Conservation (phyloP, 2,888 invertebrate genomes). For the Flexamia atlantica region DNA sequence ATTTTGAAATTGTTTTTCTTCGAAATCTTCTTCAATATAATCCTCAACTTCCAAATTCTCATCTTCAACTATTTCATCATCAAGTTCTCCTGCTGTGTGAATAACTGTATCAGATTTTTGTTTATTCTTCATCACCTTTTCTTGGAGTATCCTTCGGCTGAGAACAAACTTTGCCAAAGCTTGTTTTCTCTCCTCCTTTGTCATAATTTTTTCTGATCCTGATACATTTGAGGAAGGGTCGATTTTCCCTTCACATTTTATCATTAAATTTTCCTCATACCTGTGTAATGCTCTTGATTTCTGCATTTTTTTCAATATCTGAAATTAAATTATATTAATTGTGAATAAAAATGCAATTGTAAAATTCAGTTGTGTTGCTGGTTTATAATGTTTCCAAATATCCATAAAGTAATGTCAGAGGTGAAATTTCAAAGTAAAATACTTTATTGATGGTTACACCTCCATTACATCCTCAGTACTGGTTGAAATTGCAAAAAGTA, state of each 20-base stretch:
- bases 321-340: background rate
- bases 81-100: background rate
- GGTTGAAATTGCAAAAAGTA: no score
- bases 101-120: background rate
- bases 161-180: slow-evolving; percentile 39
- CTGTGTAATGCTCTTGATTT: slow-evolving; percentile 47
- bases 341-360: no score
- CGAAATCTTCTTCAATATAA: slow-evolving; percentile 47
- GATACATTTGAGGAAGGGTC: background rate
- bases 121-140: slow-evolving; percentile 7
- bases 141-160: slow-evolving; percentile 11
- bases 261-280: background rate
- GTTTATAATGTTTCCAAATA: no score
- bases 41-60: slow-evolving; percentile 34
- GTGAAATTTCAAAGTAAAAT: no score
- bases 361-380: no score
- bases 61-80: background rate
- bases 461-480: no score
- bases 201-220: background rate
- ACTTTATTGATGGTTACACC: no score
- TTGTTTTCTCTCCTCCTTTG: slow-evolving; percentile 48
- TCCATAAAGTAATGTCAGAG: no score
- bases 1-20: slow-evolving; percentile 8
- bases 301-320: slow-evolving; percentile 39
- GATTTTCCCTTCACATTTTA: background rate